These are phyloP conservation scores for Rhipidura dahli DNA, from an alignment of 2,113 vertebrate genomes.

Conservation along the genomic window DNA sequence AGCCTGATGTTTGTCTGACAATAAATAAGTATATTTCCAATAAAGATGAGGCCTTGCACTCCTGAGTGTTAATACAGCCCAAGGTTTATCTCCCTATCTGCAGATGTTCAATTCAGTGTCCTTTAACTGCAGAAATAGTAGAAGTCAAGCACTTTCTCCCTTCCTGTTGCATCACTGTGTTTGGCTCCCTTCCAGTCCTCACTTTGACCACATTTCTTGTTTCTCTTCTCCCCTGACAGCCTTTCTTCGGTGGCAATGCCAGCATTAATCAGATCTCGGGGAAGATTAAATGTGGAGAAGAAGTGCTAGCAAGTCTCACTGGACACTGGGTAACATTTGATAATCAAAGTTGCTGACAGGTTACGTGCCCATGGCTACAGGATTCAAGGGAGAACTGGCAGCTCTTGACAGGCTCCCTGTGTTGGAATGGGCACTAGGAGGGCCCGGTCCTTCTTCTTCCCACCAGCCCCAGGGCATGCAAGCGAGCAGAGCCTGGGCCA, in stretches of 20 bases:
- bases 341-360: not conserved
- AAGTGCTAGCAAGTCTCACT: conserved; percentile 81
- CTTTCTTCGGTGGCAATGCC: conserved; percentile 85
- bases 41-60: not conserved
- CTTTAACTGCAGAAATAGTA: not conserved
- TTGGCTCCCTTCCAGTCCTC: not conserved
- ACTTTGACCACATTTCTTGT: not conserved
- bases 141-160: not conserved
- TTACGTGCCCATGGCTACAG: not conserved
- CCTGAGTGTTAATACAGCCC: not conserved
- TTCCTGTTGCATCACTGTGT: not conserved
- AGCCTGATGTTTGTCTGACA: not conserved
- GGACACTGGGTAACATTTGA: conserved; percentile 87
- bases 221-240: conserved; percentile 70
- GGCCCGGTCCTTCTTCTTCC: not conserved
- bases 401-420: not conserved
- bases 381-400: not conserved
- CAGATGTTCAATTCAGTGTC: not conserved
- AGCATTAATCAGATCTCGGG: conserved; percentile 92
- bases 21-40: not conserved
- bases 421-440: fast-evolving
- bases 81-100: not conserved
- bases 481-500: not conserved
- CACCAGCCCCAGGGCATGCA: fast-evolving
- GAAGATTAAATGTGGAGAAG: conserved; percentile 85